Conservation (phyloP, 2,797 vertebrate genomes). For the Melopsittacus undulatus region DNA sequence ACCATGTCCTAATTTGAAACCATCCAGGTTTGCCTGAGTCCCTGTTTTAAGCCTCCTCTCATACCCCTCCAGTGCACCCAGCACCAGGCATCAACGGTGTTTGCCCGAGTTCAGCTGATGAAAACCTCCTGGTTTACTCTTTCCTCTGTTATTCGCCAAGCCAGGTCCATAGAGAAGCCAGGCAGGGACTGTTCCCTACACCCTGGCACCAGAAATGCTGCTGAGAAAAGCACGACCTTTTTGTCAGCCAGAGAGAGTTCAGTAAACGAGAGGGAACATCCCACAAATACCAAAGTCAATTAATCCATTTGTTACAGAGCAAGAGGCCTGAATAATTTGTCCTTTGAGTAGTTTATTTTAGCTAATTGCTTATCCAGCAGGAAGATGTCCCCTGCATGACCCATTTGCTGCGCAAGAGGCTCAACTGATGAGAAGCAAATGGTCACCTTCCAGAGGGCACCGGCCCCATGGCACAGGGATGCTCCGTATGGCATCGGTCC, state of each 20-base stretch:
- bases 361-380: conserved; percentile 52
- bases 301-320: not conserved
- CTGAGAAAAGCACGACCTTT: fast-evolving
- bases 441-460: conserved; percentile 15
- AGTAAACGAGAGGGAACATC: not conserved
- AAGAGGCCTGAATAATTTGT: not conserved
- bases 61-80: no score
- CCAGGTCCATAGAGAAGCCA: not conserved
- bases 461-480: fast-evolving
- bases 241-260: not conserved
- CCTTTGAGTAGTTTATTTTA: conserved; percentile 46
- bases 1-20: not conserved
- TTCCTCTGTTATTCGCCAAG: not conserved
- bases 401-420: conserved; percentile 10
- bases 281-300: conserved; percentile 26
- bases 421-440: not conserved
- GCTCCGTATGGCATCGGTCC: not conserved
- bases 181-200: not conserved
- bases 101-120: not conserved
- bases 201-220: not conserved
- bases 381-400: not conserved
- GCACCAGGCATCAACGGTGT: fast-evolving
- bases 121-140: not conserved
- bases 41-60: not conserved
- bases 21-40: not conserved